phyloP scores from a whole-genome alignment of 2,797 vertebrate species.

The Bradypus variegatus region DNA sequence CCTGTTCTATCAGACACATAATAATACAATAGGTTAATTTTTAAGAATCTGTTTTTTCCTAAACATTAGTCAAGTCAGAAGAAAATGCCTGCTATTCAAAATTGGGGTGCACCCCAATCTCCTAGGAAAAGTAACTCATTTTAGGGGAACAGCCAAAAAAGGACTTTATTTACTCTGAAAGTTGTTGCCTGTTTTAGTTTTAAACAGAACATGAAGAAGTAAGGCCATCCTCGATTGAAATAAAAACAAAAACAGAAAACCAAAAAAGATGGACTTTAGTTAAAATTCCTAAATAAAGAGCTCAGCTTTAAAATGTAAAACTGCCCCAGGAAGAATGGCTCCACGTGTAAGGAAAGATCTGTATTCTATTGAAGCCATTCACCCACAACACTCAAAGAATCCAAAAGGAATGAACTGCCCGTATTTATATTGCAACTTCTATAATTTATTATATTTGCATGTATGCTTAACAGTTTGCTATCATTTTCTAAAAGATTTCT shows the following conservation, averaged over 20 bases:
- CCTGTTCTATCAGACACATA: constrained; percentile 39
- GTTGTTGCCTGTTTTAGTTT: constrained; percentile 42
- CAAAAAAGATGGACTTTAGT: not conserved
- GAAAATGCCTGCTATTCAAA: not conserved
- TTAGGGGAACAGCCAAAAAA: constrained; percentile 35
- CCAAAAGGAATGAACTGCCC: not conserved
- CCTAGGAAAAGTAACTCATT: constrained; percentile 42
- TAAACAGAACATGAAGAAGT: constrained; percentile 41
- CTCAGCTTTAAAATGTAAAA: constrained; percentile 24
- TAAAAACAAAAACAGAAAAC: not conserved
- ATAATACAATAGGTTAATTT: constrained; percentile 40
- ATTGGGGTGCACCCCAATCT: not conserved
- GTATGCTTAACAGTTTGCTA: constrained; percentile 22
- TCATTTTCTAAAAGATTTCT: not conserved
- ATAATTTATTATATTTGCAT: constrained; percentile 15
- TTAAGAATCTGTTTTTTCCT: constrained; percentile 18
- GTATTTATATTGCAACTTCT: constrained; percentile 18
- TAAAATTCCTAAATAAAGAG: constrained; percentile 7
- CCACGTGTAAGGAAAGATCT: not conserved
- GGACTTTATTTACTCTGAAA: not conserved
- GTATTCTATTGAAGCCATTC: constrained; percentile 18
- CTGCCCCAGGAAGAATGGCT: not conserved
- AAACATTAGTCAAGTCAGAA: constrained; percentile 15
- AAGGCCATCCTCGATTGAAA: not conserved
- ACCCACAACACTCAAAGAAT: not conserved